Evolutionary conservation across 64 coral and sea anemone genomes (phyloP).

Genomic region (Pocillopora verrucosa): DNA sequence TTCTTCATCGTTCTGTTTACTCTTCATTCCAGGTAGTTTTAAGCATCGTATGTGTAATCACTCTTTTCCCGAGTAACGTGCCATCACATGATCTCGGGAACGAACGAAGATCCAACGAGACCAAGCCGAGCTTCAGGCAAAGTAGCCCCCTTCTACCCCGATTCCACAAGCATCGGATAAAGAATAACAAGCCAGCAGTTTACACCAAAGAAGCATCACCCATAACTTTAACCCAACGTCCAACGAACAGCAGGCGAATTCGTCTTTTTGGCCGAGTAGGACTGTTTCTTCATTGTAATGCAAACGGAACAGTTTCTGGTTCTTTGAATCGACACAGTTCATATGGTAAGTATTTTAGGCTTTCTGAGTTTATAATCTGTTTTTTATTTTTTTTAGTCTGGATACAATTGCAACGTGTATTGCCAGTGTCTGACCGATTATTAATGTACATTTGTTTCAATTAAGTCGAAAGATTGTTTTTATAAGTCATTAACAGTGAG

Average conservation of each 20-base stretch:
- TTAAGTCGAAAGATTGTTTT: too few relatives aligned
- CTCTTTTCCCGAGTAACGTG: background rate
- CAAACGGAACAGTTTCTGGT: conserved; percentile 56
- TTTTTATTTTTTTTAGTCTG: background rate
- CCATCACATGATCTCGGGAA: background rate
- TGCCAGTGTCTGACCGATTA: too few relatives aligned
- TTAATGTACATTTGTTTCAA: too few relatives aligned
- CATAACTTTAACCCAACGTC: background rate
- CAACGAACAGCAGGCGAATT: conserved; percentile 31
- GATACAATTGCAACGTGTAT: background rate
- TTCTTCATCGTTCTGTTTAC: background rate
- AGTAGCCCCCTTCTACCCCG: background rate
- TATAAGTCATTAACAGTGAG: too few relatives aligned
- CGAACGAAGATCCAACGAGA: background rate
- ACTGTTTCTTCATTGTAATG: conserved; percentile 26
- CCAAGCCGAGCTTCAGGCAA: background rate
- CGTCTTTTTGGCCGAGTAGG: conserved; percentile 54
- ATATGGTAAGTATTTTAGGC: background rate
- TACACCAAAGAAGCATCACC: background rate
- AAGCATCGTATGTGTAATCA: background rate
- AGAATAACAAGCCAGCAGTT: background rate
- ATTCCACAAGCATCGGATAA: background rate
- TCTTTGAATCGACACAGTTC: conserved; percentile 11
- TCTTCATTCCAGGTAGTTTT: conserved; percentile 1
- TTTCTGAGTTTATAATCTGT: background rate